These are phyloP conservation scores for Drosophila ironensis DNA, from an alignment of 1,140 invertebrate genomes.

Conservation along the genomic window DNA sequence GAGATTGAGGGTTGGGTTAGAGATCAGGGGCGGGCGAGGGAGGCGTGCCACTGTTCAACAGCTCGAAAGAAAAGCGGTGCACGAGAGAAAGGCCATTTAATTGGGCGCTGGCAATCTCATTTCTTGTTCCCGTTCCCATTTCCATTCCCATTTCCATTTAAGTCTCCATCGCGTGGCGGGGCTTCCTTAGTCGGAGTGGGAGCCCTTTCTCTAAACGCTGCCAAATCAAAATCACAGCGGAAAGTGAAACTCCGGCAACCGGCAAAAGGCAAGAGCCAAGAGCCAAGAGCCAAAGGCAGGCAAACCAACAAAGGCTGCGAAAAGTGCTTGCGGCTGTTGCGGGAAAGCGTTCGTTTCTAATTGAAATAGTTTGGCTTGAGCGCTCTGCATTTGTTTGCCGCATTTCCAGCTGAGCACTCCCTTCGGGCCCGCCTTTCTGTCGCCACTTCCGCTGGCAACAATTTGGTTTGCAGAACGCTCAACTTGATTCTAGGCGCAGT, in stretches of 20 bases:
- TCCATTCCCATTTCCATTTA: slow-evolving; percentile 15
- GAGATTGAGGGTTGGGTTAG: too few relatives aligned
- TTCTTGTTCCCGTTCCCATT: slow-evolving; percentile 13
- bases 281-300: slow-evolving; percentile 1
- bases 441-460: slow-evolving; percentile 4
- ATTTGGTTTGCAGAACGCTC: neutral
- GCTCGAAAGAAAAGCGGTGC: slow-evolving; percentile 7
- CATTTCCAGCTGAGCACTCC: neutral
- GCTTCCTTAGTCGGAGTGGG: slow-evolving; percentile 32
- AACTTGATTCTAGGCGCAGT: neutral
- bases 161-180: neutral
- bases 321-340: slow-evolving; percentile 21
- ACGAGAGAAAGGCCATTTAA: slow-evolving; percentile 56
- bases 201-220: slow-evolving; percentile 48
- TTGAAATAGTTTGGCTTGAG: slow-evolving; percentile 12
- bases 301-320: slow-evolving; percentile 36
- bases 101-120: slow-evolving; percentile 33
- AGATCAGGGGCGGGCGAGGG: too few relatives aligned
- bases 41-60: slow-evolving; percentile 8
- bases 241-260: slow-evolving; percentile 66
- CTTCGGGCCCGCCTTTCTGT: too few relatives aligned
- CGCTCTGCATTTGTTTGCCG: neutral
- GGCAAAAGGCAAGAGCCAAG: too few relatives aligned
- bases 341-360: slow-evolving; percentile 23
- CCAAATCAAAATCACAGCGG: slow-evolving; percentile 1